These are phyloP conservation scores for Meloidogyne floridensis DNA, from an alignment of 1,140 invertebrate species.

Conservation along the genomic window DNA sequence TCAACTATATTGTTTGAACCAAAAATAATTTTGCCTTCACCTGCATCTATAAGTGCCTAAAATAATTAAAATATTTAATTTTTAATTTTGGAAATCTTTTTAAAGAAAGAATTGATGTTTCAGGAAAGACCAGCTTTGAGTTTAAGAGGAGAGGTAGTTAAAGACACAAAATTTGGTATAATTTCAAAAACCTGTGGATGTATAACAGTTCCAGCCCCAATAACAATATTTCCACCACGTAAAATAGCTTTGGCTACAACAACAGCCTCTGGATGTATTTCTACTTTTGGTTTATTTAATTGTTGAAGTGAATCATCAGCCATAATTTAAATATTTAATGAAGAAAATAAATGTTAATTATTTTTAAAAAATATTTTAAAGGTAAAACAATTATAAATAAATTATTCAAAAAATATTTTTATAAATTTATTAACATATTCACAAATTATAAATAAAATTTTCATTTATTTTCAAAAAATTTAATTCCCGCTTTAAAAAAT, in stretches of 20 bases:
- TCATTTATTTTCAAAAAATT: conserved; percentile 10
- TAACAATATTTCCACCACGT: conserved; percentile 17
- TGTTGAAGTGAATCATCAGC: conserved; percentile 6
- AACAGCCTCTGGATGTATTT: conserved; percentile 22
- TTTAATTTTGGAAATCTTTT: too few relatives aligned
- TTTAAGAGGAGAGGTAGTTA: too few relatives aligned
- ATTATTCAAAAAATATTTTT: too few relatives aligned
- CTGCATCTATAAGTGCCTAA: conserved; percentile 40
- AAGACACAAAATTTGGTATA: neutral
- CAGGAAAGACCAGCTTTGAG: too few relatives aligned
- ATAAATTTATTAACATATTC: too few relatives aligned
- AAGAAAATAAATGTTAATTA: neutral
- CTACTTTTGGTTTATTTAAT: conserved; percentile 18
- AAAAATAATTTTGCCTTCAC: conserved; percentile 41
- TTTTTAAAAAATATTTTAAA: neutral
- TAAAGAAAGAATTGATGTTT: too few relatives aligned
- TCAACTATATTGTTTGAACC: conserved; percentile 47
- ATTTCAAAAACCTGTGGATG: conserved; percentile 23
- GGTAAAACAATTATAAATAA: too few relatives aligned
- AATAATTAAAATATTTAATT: neutral
- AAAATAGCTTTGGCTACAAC: conserved; percentile 13
- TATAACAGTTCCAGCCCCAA: conserved; percentile 22
- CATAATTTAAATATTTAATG: neutral
- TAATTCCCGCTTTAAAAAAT: conserved; percentile 17
- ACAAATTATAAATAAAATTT: neutral